Base-by-base conservation (phyloP, 1,140 invertebrate species). In the Sminthurinus signatus region DNA sequence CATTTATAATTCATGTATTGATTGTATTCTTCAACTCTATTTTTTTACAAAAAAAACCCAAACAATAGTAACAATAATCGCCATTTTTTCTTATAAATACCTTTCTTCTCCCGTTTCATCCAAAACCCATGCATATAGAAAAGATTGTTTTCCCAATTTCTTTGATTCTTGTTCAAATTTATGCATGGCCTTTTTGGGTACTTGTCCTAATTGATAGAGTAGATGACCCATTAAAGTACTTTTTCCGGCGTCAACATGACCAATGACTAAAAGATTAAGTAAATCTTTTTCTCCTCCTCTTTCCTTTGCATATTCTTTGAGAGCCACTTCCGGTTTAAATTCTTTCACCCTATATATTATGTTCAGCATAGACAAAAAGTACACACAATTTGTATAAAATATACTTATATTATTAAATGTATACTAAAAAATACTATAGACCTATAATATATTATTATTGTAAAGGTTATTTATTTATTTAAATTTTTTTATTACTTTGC, bases 161-260 rank as follows among this genome's bases (percentile, higher is more conserved):
- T 93, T 92, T 55, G 96, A 96, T 73, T 99, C 96, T 74, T 94
- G 91, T 76, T 98, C 94, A 82, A 96, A 96, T 76, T 97, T 98
- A 76, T 98, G 94, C 83, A 99, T 91, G 0, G 86, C 82, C 75
- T 88, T 88, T 72, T 93, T 86, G 39, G 88, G 87, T 1, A 99
- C 91, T 77, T 89, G 86, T 19, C 94, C 95, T 21, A 98, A 77
- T 68, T 88, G 84, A 74, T 86, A 96, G 0, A 99, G 78, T 15
- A 99, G 76, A 75, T 97, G 89, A 0, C 97, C 97, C 86, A 99
- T 93, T 19, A 99, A 75, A 0, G 96, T 99, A 74, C 93, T 96
- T 79, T 99, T 99, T 0, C 97, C 97, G 64, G 96, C 96, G 82
- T 99, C 97, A 3, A 99, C 97, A 81, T 99, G 96, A 46, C 97